Evolutionary conservation across 2,113 vertebrate genomes (phyloP).

Genomic region (Athene cunicularia): DNA sequence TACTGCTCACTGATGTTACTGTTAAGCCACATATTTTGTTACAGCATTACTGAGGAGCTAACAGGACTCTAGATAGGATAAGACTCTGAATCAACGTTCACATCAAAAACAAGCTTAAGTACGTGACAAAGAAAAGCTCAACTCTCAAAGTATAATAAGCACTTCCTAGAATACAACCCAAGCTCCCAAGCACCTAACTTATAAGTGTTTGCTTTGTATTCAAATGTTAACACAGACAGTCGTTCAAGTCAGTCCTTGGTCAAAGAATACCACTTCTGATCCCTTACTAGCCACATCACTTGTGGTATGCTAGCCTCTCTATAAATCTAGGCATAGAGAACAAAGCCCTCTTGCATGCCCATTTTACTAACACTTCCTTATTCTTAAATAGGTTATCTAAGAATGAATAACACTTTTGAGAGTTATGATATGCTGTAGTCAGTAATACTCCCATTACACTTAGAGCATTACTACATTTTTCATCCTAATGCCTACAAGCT

Average conservation of each 20-base stretch:
- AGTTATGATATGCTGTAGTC: not conserved
- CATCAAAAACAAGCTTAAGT: not conserved
- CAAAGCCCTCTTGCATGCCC: not conserved
- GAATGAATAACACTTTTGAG: not conserved
- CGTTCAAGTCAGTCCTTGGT: not conserved
- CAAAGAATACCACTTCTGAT: not conserved
- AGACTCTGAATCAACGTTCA: not conserved
- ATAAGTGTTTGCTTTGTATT: fast-evolving
- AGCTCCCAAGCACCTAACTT: not conserved
- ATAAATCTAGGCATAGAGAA: fast-evolving
- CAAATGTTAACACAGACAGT: fast-evolving
- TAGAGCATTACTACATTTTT: not conserved
- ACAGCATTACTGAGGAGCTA: not conserved
- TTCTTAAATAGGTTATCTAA: not conserved
- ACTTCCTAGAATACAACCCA: not conserved
- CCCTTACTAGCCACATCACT: fast-evolving
- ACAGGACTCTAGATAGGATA: not conserved
- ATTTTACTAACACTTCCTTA: not conserved
- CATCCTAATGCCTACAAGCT: not conserved
- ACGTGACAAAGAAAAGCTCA: not conserved
- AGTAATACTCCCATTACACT: not conserved
- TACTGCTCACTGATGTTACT: not conserved
- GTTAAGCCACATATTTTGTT: not conserved
- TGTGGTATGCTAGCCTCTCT: fast-evolving
- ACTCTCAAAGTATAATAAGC: fast-evolving